Percentiles rank a stretch among this genome's conserved stretches.
phyloP scores from a whole-genome alignment of 2,797 vertebrate genomes.

The Scarus forsteni region DNA sequence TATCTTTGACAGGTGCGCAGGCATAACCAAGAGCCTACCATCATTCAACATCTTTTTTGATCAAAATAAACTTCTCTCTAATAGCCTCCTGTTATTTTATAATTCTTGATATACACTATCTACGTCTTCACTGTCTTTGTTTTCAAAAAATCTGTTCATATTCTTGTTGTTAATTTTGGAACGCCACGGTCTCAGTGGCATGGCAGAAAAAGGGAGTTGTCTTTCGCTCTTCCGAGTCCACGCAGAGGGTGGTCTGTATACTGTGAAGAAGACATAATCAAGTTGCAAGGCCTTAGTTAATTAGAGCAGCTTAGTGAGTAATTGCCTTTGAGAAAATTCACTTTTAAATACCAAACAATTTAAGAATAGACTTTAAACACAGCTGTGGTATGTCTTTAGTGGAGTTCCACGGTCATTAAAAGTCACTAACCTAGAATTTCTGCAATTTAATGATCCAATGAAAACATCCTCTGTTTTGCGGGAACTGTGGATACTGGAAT shows the following conservation, averaged over 20 bases:
- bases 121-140: neutral
- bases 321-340: constrained; percentile 37
- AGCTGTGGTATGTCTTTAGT: constrained; percentile 36
- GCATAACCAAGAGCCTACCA: too few species aligned
- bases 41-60: too few species aligned
- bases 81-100: too few species aligned
- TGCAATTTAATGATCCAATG: constrained; percentile 19
- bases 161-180: neutral
- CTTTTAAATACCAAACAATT: constrained; percentile 49
- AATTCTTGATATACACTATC: neutral
- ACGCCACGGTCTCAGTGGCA: neutral
- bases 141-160: neutral
- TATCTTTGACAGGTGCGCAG: too few species aligned
- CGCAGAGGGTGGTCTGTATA: constrained; percentile 40
- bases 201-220: neutral
- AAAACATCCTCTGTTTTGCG: constrained; percentile 40
- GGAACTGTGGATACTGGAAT: neutral
- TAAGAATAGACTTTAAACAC: constrained; percentile 48
- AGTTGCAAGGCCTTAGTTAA: constrained; percentile 50
- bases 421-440: constrained; percentile 20
- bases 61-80: too few species aligned
- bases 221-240: constrained; percentile 7
- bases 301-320: constrained; percentile 41
- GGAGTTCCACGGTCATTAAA: constrained; percentile 45
- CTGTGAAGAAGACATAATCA: constrained; percentile 29